phyloP scores from a whole-genome alignment of 2,113 vertebrate genomes.

The Cairina moschata region DNA sequence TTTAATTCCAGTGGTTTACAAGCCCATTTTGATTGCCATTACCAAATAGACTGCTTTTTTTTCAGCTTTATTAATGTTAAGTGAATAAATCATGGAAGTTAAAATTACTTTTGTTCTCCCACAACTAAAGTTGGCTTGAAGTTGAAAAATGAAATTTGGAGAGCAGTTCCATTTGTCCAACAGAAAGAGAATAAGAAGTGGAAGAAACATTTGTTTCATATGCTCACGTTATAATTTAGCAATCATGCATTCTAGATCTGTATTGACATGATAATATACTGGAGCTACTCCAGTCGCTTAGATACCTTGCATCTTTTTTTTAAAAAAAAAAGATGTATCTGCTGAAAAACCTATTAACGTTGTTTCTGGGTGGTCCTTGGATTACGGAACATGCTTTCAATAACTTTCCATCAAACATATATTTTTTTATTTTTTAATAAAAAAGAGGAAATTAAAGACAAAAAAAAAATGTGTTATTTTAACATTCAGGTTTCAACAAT shows the following conservation, averaged over 20 bases:
- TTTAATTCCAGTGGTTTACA: constrained; percentile 38
- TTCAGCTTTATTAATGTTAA: constrained; percentile 55
- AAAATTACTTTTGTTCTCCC: constrained; percentile 27
- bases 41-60: not conserved
- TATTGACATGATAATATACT: not conserved
- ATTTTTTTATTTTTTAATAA: constrained; percentile 45
- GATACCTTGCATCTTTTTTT: not conserved
- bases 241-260: not conserved
- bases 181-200: not conserved
- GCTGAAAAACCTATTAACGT: not conserved
- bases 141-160: not conserved
- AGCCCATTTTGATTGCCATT: constrained; percentile 21
- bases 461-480: constrained; percentile 16
- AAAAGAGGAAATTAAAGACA: constrained; percentile 62
- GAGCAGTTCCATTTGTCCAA: not conserved
- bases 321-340: not conserved
- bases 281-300: not conserved
- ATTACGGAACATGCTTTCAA: constrained; percentile 30
- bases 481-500: constrained; percentile 37
- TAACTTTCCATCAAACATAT: constrained; percentile 13
- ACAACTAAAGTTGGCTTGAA: constrained; percentile 28
- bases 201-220: not conserved
- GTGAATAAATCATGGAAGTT: constrained; percentile 12
- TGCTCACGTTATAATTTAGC: not conserved
- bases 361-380: constrained; percentile 29